Percentiles rank a stretch among this genome's conserved stretches.
Conservation (phyloP, 2,797 vertebrate genomes). For the Acrossocheilus fasciatus region DNA sequence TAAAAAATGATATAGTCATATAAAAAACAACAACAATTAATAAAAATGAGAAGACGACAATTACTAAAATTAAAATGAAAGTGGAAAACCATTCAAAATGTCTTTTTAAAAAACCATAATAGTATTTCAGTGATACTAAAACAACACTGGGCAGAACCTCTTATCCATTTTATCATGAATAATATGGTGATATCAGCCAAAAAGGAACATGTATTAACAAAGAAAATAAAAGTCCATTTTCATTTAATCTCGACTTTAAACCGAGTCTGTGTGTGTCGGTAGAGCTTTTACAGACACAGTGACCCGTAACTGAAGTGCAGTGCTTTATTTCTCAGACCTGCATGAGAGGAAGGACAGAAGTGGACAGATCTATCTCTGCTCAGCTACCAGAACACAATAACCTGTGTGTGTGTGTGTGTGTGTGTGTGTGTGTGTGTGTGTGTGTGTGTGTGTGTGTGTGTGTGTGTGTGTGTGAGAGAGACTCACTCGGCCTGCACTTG, state of each 20-base stretch:
- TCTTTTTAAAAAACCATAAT: neutral
- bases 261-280: neutral
- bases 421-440: too few relatives aligned
- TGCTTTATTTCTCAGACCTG: constrained; percentile 15
- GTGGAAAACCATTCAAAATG: neutral
- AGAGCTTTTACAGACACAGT: neutral
- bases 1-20: neutral
- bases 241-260: neutral
- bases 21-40: neutral
- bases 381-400: constrained; percentile 45
- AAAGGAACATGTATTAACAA: neutral
- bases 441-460: too few relatives aligned
- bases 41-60: neutral
- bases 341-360: constrained; percentile 29
- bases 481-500: constrained; percentile 94
- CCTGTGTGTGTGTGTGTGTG: constrained; percentile 40
- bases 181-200: neutral
- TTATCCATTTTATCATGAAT: neutral
- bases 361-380: constrained; percentile 28
- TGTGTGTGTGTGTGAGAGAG: constrained; percentile 33
- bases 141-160: neutral
- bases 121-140: neutral
- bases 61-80: neutral
- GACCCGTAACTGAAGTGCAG: neutral
- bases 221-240: neutral